phyloP scores from a whole-genome alignment of 2,113 vertebrate species.

The Halichoerus grypus region DNA sequence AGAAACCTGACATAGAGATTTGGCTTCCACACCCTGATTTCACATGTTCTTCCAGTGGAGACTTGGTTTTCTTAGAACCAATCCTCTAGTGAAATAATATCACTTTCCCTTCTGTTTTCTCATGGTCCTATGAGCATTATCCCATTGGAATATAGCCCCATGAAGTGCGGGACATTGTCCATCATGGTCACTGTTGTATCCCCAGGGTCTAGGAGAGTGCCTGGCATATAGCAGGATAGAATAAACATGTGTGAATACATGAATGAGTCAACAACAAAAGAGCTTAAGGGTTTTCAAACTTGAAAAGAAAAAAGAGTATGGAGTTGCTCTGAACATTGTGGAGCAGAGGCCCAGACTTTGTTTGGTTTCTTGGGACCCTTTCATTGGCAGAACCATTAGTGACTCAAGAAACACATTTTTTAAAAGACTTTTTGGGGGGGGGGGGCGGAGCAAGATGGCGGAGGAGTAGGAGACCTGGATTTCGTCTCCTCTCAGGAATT shows the following conservation, averaged over 20 bases:
- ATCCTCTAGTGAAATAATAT: background rate
- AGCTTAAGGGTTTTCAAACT: background rate
- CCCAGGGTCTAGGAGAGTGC: background rate
- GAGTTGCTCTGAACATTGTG: background rate
- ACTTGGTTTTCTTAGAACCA: background rate
- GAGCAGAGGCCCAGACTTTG: background rate
- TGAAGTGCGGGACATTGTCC: background rate
- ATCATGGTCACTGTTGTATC: too few relatives aligned
- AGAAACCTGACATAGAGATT: background rate
- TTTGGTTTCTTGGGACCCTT: background rate
- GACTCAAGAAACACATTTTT: background rate
- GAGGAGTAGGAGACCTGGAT: too few relatives aligned
- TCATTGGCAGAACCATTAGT: background rate
- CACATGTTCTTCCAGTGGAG: background rate
- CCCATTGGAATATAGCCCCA: background rate
- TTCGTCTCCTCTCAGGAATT: too few relatives aligned
- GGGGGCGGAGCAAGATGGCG: too few relatives aligned
- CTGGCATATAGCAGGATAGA: background rate
- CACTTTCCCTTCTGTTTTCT: background rate
- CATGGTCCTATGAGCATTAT: background rate
- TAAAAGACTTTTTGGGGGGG: background rate
- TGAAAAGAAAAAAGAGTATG: background rate
- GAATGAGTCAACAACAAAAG: background rate
- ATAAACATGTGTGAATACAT: background rate
- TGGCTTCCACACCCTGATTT: background rate